Percentiles rank a stretch among this genome's conserved stretches.
Evolutionary conservation across 2,888 invertebrate genomes (phyloP).

Genomic region (Eilema caniola): DNA sequence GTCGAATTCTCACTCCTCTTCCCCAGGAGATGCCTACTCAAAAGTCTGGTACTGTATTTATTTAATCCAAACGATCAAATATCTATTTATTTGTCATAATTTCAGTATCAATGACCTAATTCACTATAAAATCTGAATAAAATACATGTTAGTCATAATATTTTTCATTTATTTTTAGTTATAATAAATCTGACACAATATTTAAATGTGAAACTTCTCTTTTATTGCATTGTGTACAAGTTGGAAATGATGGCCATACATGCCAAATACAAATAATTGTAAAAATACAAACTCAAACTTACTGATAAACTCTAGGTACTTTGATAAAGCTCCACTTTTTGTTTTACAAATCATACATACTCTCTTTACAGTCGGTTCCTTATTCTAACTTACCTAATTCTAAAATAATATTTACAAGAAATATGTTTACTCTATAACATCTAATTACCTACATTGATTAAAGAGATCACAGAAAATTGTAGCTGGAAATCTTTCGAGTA

Average conservation of each 20-base stretch:
- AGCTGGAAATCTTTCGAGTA: slow-evolving; percentile 86
- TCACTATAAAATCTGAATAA: not conserved
- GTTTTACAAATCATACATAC: slow-evolving; percentile 86
- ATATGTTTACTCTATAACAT: slow-evolving; percentile 79
- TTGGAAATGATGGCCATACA: slow-evolving; percentile 75
- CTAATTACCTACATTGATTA: slow-evolving; percentile 82
- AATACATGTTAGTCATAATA: slow-evolving; percentile 59
- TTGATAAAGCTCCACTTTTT: slow-evolving; percentile 86
- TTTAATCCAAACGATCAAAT: no score
- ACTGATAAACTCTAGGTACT: slow-evolving; percentile 83
- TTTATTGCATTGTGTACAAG: slow-evolving; percentile 75
- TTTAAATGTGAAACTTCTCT: slow-evolving; percentile 68
- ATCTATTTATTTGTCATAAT: no score
- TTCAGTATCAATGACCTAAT: no score
- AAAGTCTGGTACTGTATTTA: no score
- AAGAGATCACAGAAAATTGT: slow-evolving; percentile 88
- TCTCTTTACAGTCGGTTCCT: slow-evolving; percentile 84
- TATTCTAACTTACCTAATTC: slow-evolving; percentile 64
- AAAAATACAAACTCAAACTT: slow-evolving; percentile 86
- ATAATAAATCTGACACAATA: slow-evolving; percentile 82
- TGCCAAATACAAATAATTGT: slow-evolving; percentile 82
- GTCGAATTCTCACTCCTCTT: no score
- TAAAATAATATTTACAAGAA: slow-evolving; percentile 81
- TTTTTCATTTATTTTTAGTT: slow-evolving; percentile 82
- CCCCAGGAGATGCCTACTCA: no score